Conservation (phyloP, 2,797 vertebrate genomes). For the Microcaecilia unicolor region DNA sequence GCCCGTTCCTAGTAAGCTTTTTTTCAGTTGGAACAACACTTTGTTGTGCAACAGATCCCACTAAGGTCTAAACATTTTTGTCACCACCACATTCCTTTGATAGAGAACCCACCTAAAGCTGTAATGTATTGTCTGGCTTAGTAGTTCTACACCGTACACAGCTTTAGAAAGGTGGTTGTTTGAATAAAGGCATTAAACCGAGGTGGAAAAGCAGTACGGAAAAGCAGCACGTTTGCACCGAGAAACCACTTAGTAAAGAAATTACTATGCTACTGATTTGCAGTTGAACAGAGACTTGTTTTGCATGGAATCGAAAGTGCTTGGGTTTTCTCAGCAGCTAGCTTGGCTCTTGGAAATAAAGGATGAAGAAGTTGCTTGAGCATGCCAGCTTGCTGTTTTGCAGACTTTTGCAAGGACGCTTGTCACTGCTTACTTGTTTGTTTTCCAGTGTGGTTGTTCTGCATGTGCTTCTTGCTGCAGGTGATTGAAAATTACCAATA, state of each 20-base stretch:
- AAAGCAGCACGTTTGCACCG: too few species aligned
- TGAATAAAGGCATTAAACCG: too few species aligned
- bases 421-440: too few species aligned
- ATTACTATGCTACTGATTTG: neutral
- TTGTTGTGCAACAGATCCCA: too few species aligned
- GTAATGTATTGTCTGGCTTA: too few species aligned
- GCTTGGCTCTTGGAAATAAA: neutral
- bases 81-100: too few species aligned
- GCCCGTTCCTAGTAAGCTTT: too few species aligned
- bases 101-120: too few species aligned
- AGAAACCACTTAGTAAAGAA: neutral
- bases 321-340: neutral
- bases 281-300: neutral
- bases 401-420: neutral
- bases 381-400: neutral
- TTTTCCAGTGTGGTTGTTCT: neutral
- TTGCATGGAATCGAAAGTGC: neutral
- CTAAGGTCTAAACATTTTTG: too few species aligned
- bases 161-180: too few species aligned
- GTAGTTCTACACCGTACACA: too few species aligned
- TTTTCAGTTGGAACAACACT: too few species aligned
- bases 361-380: neutral
- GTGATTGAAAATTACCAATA: neutral
- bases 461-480: neutral
- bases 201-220: neutral